A percentile compares a stretch with the other conserved stretches of the same genome.
phyloP scores from a whole-genome alignment of 2,797 vertebrate species.

The Gobionotothen gibberifrons region DNA sequence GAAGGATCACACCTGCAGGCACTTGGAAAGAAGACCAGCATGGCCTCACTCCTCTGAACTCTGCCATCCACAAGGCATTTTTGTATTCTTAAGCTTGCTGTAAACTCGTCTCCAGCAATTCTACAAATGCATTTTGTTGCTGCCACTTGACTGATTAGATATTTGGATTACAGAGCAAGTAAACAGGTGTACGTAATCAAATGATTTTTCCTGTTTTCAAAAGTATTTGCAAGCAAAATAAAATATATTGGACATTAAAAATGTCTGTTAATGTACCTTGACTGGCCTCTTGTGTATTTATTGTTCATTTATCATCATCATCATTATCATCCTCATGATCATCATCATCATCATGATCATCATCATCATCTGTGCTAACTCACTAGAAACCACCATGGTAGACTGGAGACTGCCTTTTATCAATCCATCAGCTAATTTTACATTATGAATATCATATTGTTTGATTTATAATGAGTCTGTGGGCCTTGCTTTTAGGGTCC shows the following conservation, averaged over 20 bases:
- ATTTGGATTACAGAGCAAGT: too few species aligned
- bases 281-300: conserved; percentile 12
- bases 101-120: too few species aligned
- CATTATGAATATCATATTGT: conserved; percentile 10
- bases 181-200: too few species aligned
- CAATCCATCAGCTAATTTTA: background rate
- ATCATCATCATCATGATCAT: background rate
- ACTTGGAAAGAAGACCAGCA: too few species aligned
- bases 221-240: conserved; percentile 26
- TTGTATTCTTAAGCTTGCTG: too few species aligned
- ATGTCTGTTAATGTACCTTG: conserved; percentile 1
- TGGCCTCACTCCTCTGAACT: too few species aligned
- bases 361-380: conserved; percentile 3
- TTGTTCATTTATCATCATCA: too few species aligned
- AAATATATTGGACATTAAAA: conserved; percentile 11
- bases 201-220: conserved; percentile 40
- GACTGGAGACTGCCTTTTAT: conserved; percentile 4
- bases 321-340: too few species aligned
- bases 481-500: conserved; percentile 16
- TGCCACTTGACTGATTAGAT: too few species aligned
- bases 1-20: conserved; percentile 15
- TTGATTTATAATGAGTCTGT: conserved; percentile 6
- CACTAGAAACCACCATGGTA: conserved; percentile 12
- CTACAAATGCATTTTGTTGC: too few species aligned
- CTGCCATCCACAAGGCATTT: too few species aligned